Conservation (phyloP, 2,113 vertebrate genomes). For the Solea solea region DNA sequence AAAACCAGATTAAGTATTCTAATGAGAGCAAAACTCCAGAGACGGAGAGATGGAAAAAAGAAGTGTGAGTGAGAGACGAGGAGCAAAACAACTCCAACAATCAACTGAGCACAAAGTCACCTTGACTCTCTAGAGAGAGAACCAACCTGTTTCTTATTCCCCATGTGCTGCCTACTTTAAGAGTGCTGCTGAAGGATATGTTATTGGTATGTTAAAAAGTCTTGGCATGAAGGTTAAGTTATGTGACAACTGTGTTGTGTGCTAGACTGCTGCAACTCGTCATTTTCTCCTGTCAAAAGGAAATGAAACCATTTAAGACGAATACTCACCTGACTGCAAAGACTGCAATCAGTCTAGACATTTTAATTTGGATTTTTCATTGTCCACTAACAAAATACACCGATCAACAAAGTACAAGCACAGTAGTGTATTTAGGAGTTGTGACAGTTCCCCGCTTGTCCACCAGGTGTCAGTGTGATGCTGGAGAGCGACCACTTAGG, state of each 20-base stretch:
- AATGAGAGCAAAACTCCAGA: constrained; percentile 48
- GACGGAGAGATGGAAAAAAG: constrained; percentile 12
- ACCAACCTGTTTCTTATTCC: constrained; percentile 62
- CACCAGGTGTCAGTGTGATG: constrained; percentile 79
- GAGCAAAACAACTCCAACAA: constrained; percentile 46
- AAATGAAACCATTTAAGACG: background rate
- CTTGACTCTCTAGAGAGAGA: constrained; percentile 56
- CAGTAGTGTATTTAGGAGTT: background rate
- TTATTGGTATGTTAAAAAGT: constrained; percentile 42
- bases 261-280: background rate
- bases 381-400: too few species aligned
- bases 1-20: constrained; percentile 32
- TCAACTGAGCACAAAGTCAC: constrained; percentile 68
- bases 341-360: too few species aligned
- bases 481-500: constrained; percentile 40
- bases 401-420: background rate
- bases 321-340: too few species aligned
- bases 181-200: constrained; percentile 10
- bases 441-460: constrained; percentile 26
- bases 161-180: constrained; percentile 35
- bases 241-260: constrained; percentile 8
- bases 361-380: too few species aligned
- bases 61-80: constrained; percentile 34
- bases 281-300: background rate
- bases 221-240: constrained; percentile 16